A percentile compares a stretch with the other conserved stretches of the same genome.
Conservation (phyloP, 2,888 invertebrate species). For the Rhamnusium bicolor region DNA sequence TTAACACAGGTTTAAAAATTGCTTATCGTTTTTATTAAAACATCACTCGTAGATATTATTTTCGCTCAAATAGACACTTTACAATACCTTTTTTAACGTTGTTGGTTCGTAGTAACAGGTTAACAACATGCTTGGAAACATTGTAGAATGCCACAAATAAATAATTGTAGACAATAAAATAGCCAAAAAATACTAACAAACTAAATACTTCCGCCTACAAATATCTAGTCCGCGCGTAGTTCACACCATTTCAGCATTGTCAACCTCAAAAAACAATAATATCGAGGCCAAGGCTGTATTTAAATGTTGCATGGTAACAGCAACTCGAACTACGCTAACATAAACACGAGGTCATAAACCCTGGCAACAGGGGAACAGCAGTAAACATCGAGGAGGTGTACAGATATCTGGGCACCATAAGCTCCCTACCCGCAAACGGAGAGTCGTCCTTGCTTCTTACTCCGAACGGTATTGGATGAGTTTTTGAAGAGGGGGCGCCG, state of each 20-base stretch:
- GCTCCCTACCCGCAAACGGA: neutral
- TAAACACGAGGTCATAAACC: slow-evolving; percentile 49
- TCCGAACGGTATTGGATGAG: neutral
- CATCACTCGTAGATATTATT: too few species aligned
- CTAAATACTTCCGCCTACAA: too few species aligned
- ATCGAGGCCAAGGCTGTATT: slow-evolving; percentile 47
- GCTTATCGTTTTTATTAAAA: too few species aligned
- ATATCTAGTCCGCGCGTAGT: neutral
- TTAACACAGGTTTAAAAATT: too few species aligned
- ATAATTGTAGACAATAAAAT: too few species aligned
- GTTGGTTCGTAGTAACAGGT: too few species aligned
- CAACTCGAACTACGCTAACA: slow-evolving; percentile 38
- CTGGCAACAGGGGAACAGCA: slow-evolving; percentile 40
- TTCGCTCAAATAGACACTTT: too few species aligned
- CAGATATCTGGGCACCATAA: slow-evolving; percentile 20
- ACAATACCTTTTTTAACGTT: too few species aligned
- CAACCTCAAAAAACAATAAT: slow-evolving; percentile 36
- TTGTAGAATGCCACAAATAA: too few species aligned
- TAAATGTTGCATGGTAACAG: slow-evolving; percentile 49
- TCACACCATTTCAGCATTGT: neutral
- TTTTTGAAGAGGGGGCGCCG: neutral
- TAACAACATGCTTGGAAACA: too few species aligned
- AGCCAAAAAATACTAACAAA: too few species aligned
- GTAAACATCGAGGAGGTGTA: slow-evolving; percentile 34
- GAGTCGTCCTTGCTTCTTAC: slow-evolving; percentile 4